Base-by-base conservation (phyloP, 2,888 invertebrate species). In the Hipparchia semele region DNA sequence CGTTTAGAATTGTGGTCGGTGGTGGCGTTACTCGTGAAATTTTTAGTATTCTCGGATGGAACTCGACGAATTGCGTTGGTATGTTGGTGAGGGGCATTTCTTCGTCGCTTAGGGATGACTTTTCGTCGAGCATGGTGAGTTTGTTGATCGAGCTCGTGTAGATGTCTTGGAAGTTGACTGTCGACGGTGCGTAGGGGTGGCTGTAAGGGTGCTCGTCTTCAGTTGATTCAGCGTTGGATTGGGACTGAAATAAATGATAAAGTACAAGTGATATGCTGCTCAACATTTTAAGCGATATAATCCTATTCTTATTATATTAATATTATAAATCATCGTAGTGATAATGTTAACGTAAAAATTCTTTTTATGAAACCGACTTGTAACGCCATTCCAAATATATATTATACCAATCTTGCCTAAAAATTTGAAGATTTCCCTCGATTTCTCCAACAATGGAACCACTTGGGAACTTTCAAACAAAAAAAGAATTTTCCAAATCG, bases 141-240 rank as follows among this genome's bases (percentile, higher is more conserved):
- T 80, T 74, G 0, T 78, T 67, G 6, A 74, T 46, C 8, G 66
- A 81, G 78, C 82, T 86, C 0, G 82, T 81, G 79, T 84, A 88
- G 13, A 89, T 85, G 10, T 90, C 90, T 56, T 86, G 80, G 73
- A 89, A 87, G 76, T 86, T 83, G 0, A 86, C 78, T 0, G 86
- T 81, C 0, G 87, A 79, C 0, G 86, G 84, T 0, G 82, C 79
- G 54, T 78, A 83, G 13, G 77, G 73, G 3, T 75, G 77, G 62
- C 79, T 79, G 70, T 79, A 80, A 2, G 77, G 72, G 8, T 78
- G 80, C 0, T 80, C 78, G 3, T 87, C 86, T 70, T 88, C 86
- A 0, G 79, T 77, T 0, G 84, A 81, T 6, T 86, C 46, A 23
- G 77, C 78, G 62, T 78, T 81, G 45, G 74, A 76, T 64, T 78